These are phyloP conservation scores for Rhyacophila evoluta DNA, from an alignment of 2,888 invertebrate genomes.

Conservation along the genomic window DNA sequence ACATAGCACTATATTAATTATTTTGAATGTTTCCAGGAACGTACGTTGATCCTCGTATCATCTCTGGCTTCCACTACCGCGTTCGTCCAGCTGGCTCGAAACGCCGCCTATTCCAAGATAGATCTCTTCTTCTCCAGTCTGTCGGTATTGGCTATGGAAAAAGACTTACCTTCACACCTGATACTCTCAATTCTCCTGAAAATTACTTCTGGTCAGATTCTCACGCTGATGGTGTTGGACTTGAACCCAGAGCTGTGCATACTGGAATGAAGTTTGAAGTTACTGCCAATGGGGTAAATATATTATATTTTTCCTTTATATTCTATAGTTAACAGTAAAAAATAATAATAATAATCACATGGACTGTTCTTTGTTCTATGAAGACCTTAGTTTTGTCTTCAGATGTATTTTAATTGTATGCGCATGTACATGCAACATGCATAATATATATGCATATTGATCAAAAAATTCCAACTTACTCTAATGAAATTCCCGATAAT, in stretches of 20 bases:
- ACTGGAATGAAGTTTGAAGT: conserved; percentile 76
- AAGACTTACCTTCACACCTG: conserved; percentile 78
- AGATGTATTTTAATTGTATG: too few species aligned
- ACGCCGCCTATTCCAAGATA: conserved; percentile 75
- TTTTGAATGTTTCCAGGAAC: conserved; percentile 68
- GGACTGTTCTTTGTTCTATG: too few species aligned
- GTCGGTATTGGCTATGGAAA: conserved; percentile 84
- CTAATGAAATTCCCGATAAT: too few species aligned
- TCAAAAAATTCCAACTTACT: too few species aligned
- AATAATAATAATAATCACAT: too few species aligned
- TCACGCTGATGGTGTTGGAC: conserved; percentile 78
- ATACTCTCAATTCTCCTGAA: conserved; percentile 70
- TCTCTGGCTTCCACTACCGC: conserved; percentile 80
- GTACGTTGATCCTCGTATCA: conserved; percentile 77
- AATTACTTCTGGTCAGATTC: conserved; percentile 86
- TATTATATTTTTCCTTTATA: background rate
- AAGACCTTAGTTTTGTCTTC: too few species aligned
- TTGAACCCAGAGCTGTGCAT: conserved; percentile 76
- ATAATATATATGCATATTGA: too few species aligned
- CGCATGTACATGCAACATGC: too few species aligned
- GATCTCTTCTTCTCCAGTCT: conserved; percentile 73
- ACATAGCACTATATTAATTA: background rate
- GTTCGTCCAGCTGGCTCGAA: conserved; percentile 77
- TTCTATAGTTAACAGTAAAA: too few species aligned
- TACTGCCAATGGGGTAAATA: conserved; percentile 71